phyloP scores from a whole-genome alignment of 2,797 vertebrate genomes.

The Anolis apletophallus region DNA sequence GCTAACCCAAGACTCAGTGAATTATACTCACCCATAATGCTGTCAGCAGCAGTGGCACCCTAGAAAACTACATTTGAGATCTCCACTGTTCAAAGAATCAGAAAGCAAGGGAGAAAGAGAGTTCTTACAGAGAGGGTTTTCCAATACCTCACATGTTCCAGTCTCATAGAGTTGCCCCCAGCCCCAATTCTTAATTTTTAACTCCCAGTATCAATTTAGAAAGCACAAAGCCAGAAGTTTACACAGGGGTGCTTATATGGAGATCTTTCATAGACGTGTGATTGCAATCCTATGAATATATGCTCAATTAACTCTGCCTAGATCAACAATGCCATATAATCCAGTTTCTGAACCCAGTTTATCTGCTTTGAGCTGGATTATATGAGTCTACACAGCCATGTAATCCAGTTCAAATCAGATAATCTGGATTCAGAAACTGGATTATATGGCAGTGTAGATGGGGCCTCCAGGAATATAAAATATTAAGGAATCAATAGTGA shows the following conservation, averaged over 20 bases:
- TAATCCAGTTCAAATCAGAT: too few relatives aligned
- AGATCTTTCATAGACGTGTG: neutral
- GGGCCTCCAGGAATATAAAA: neutral
- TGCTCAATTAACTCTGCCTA: too few relatives aligned
- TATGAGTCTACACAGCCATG: too few relatives aligned
- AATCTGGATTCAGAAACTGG: too few relatives aligned
- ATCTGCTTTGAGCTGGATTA: too few relatives aligned
- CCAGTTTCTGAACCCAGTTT: too few relatives aligned
- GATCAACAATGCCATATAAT: too few relatives aligned
- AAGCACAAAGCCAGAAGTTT: neutral
- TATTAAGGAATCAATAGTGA: neutral
- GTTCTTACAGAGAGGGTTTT: neutral
- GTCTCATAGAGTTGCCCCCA: neutral
- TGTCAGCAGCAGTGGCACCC: neutral
- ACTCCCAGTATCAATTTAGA: neutral
- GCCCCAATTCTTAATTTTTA: neutral
- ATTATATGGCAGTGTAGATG: too few relatives aligned
- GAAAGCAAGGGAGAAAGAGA: neutral
- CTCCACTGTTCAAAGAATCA: neutral
- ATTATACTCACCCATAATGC: neutral
- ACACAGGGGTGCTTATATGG: neutral
- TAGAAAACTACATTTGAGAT: neutral
- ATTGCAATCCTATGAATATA: neutral
- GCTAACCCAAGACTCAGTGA: too few relatives aligned
- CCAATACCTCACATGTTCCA: neutral